Conservation (phyloP, 2,797 vertebrate species). For the Gephyroberyx darwinii region DNA sequence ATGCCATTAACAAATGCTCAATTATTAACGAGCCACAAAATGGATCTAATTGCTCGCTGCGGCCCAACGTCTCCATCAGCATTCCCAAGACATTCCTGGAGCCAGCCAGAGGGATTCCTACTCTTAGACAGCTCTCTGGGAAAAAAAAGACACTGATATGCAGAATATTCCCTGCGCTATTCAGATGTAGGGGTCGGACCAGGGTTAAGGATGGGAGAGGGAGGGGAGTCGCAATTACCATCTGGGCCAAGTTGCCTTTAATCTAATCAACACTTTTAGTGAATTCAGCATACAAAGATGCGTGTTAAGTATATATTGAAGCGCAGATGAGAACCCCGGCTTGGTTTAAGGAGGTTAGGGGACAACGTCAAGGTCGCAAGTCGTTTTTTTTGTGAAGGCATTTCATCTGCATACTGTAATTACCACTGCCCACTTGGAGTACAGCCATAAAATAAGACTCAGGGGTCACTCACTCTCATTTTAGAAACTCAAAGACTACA, state of each 20-base stretch:
- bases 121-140: constrained; percentile 27
- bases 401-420: constrained; percentile 61
- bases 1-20: constrained; percentile 70
- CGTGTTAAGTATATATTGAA: constrained; percentile 35
- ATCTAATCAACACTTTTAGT: constrained; percentile 35
- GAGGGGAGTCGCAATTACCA: constrained; percentile 25
- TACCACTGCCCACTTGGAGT: constrained; percentile 50
- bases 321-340: constrained; percentile 31
- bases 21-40: constrained; percentile 76
- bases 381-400: constrained; percentile 28
- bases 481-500: constrained; percentile 41
- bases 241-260: constrained; percentile 25
- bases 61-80: constrained; percentile 54
- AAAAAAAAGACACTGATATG: constrained; percentile 27
- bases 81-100: constrained; percentile 52
- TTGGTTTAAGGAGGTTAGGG: constrained; percentile 33
- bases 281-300: constrained; percentile 34
- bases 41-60: constrained; percentile 70
- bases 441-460: constrained; percentile 41
- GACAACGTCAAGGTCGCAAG: constrained; percentile 63
- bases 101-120: constrained; percentile 45
- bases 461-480: constrained; percentile 45
- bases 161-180: constrained; percentile 28
- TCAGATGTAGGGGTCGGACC: constrained; percentile 25
- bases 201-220: constrained; percentile 14